Evolutionary conservation across 1,140 invertebrate genomes (phyloP).

Genomic region (Melanaphis sacchari): DNA sequence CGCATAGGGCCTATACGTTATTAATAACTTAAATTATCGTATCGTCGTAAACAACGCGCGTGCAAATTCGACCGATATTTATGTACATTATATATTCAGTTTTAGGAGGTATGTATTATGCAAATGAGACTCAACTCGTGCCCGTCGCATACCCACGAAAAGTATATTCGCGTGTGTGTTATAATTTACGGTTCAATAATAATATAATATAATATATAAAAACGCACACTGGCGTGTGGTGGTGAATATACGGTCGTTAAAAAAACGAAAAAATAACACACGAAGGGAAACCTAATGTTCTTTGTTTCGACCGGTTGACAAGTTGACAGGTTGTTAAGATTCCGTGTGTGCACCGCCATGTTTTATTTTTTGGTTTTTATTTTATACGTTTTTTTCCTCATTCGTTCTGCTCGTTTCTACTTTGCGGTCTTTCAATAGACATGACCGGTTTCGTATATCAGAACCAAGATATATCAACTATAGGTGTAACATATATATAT

Average conservation of each 20-base stretch:
- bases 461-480: not conserved
- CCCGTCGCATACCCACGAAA: not conserved
- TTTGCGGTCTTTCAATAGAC: conserved; percentile 25
- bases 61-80: not conserved
- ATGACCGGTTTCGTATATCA: conserved; percentile 44
- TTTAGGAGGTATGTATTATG: not conserved
- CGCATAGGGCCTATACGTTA: not conserved
- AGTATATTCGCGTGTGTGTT: not conserved
- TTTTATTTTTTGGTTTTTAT: conserved; percentile 39
- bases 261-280: not conserved
- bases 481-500: not conserved
- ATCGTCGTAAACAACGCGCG: not conserved
- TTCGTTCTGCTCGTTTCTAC: not conserved
- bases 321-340: conserved; percentile 48
- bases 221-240: not conserved
- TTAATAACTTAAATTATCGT: not conserved
- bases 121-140: not conserved
- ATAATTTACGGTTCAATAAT: not conserved
- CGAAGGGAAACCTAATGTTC: conserved; percentile 25
- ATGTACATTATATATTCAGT: not conserved
- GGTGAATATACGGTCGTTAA: conserved; percentile 1
- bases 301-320: conserved; percentile 49
- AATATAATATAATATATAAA: not conserved
- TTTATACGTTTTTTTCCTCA: conserved; percentile 13
- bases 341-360: conserved; percentile 31